Conservation (phyloP, 35 echinoderm and acorn worm species). For the Heliocidaris erythrogramma region DNA sequence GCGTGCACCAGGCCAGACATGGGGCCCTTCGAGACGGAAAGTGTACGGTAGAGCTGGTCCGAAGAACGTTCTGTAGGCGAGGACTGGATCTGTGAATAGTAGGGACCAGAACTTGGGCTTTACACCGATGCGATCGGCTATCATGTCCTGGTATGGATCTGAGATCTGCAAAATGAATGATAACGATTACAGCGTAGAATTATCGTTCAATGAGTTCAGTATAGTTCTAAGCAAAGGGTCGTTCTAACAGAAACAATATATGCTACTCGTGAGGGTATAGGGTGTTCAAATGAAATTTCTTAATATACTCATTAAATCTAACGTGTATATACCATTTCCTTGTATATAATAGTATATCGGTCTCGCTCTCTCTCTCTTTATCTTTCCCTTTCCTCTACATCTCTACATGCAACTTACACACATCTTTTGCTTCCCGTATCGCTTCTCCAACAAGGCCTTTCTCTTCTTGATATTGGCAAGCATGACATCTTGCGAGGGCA, state of each 20-base stretch:
- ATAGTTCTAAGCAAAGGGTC: too few relatives aligned
- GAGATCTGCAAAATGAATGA: slow-evolving; percentile 47
- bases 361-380: too few relatives aligned
- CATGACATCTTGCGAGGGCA: slow-evolving; percentile 61
- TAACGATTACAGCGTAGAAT: background rate
- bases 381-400: too few relatives aligned
- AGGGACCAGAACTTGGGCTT: slow-evolving; percentile 55
- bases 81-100: slow-evolving; percentile 58
- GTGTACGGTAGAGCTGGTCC: slow-evolving; percentile 61
- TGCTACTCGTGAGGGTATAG: background rate
- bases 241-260: too few relatives aligned
- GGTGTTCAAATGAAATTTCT: too few relatives aligned
- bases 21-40: slow-evolving; percentile 65
- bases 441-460: slow-evolving; percentile 32
- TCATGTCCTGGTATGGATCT: slow-evolving; percentile 59
- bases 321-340: too few relatives aligned
- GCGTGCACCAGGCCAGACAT: slow-evolving; percentile 67
- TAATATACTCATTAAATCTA: too few relatives aligned
- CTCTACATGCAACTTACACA: slow-evolving; percentile 51
- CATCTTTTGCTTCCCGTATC: slow-evolving; percentile 62
- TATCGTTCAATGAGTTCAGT: too few relatives aligned
- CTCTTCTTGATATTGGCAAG: slow-evolving; percentile 44
- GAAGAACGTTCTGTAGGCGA: slow-evolving; percentile 60
- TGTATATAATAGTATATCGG: too few relatives aligned
- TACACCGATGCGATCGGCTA: slow-evolving; percentile 62